Conservation (phyloP, 2,888 invertebrate genomes). For the Spicauda simplicius region DNA sequence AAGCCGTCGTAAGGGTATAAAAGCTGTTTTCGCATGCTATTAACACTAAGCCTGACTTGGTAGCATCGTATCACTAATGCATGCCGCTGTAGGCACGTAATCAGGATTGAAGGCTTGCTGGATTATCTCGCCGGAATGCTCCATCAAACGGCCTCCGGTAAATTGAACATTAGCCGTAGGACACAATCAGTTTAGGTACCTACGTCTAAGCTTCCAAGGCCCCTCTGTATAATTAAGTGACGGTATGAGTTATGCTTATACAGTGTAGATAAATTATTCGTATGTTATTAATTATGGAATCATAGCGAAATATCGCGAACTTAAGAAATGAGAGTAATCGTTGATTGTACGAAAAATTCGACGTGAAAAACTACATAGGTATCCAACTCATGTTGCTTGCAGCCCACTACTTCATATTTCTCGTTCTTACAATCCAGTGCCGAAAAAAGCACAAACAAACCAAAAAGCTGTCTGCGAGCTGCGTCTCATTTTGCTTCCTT, state of each 20-base stretch:
- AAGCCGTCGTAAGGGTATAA: background rate
- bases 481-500: constrained; percentile 11
- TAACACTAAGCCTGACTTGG: constrained; percentile 4
- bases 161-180: constrained; percentile 30
- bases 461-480: constrained; percentile 21
- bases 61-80: constrained; percentile 16
- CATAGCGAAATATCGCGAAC: background rate
- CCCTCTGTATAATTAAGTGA: constrained; percentile 13
- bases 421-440: constrained; percentile 13
- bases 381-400: background rate
- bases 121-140: constrained; percentile 25
- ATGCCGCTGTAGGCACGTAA: constrained; percentile 27
- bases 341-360: background rate
- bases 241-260: background rate
- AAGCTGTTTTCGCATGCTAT: constrained; percentile 4
- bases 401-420: background rate
- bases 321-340: background rate
- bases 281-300: background rate
- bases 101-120: constrained; percentile 30
- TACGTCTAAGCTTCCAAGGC: constrained; percentile 13
- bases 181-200: constrained; percentile 29
- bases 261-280: background rate
- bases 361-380: background rate
- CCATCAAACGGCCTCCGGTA: constrained; percentile 21
- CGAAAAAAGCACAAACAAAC: constrained; percentile 24